phyloP scores from a whole-genome alignment of 2,113 vertebrate species.

The Rousettus leschenaultii region DNA sequence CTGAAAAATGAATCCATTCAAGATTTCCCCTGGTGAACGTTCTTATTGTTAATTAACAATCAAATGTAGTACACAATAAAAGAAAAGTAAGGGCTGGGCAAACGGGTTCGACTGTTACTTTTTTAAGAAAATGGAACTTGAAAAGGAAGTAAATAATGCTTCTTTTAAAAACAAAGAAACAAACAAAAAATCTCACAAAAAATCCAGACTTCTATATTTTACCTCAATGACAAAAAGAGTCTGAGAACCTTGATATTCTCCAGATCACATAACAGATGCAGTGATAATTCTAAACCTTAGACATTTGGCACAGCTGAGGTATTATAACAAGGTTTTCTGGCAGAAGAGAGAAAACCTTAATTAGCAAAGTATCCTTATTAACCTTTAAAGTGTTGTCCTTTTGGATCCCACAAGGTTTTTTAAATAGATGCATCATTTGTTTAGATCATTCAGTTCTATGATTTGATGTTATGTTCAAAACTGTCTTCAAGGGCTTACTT shows the following conservation, averaged over 20 bases:
- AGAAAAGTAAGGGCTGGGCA: constrained; percentile 35
- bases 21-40: constrained; percentile 41
- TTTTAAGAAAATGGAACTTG: constrained; percentile 37
- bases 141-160: neutral
- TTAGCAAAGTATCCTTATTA: constrained; percentile 45
- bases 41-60: constrained; percentile 74
- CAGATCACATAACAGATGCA: neutral
- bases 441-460: constrained; percentile 22
- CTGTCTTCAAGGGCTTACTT: neutral
- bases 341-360: constrained; percentile 18
- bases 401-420: neutral
- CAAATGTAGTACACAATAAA: constrained; percentile 53
- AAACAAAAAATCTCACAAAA: neutral
- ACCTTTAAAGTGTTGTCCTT: constrained; percentile 38
- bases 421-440: constrained; percentile 17
- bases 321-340: constrained; percentile 32
- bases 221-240: neutral
- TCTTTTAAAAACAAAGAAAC: no score
- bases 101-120: constrained; percentile 34
- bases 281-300: neutral
- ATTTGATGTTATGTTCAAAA: constrained; percentile 33
- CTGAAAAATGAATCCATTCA: constrained; percentile 53
- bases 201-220: neutral
- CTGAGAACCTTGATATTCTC: neutral
- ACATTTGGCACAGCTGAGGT: neutral